Base-by-base conservation (phyloP, 2,888 invertebrate genomes). In the Zaprionus lineosus region DNA sequence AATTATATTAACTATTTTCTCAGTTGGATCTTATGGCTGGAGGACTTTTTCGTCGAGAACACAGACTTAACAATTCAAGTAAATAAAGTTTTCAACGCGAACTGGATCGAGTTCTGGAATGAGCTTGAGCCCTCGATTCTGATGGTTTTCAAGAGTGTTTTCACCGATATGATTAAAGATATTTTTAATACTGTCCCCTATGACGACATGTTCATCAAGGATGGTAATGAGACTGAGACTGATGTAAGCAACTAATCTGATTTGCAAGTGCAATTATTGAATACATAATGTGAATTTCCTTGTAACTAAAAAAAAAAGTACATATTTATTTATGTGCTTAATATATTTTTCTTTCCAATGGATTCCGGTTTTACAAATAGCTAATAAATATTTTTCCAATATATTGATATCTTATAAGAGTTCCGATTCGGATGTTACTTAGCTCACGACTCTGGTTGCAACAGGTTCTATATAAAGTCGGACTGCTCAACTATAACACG, bases 61-160 rank as follows among this genome's bases (percentile, higher is more conserved):
- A 18, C 46, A 15, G 74, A 77, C 14, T 9, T 77, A 2, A 59
- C 69, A 7, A 41, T 34, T 1, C n/a, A 19, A 2, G 3, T 69
- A 1, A 74, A 76, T 44, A 24, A 51, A 11, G 9, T 73, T 5
- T 4, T 74, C 3, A 74, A 74, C 8, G 7, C n/a, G 0, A 61
- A 62, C 33, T 75, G 74, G 78, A 4, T 77, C 2, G 44, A 64
- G 16, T 43, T 67, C 9, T 77, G 74, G 61, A 77, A 77, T 37
- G 74, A 74, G n/a, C 1, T 74, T 11, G 67, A 75, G 16, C 74
- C 70, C 1, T 6, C 37, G 0, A 40, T 75, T 15, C n/a, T 65
- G 6, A 12, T 7, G 0, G 8, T 48, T n/a, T 72, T 72, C 7
- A 39, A 37, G 7, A 5, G 6, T 4, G 52, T 55, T 5, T 72